phyloP scores from a whole-genome alignment of 1,140 invertebrate species.

The Saccostrea glomerata region DNA sequence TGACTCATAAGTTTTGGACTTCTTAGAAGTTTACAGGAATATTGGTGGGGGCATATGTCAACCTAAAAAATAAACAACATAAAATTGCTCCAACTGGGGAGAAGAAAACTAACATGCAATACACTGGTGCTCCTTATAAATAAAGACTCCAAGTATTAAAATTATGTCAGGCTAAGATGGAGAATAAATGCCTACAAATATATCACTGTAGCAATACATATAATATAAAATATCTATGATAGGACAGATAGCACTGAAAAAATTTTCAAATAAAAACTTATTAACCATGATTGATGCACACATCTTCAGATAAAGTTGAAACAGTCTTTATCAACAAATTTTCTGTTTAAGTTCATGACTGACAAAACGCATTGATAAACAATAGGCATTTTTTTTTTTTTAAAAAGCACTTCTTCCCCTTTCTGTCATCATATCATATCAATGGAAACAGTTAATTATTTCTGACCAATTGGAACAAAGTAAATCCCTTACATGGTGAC shows the following conservation, averaged over 20 bases:
- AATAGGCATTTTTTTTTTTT: too few relatives aligned
- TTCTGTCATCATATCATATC: not conserved
- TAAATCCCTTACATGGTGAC: slow-evolving; percentile 14
- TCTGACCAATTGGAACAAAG: not conserved
- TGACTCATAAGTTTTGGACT: not conserved
- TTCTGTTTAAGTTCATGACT: not conserved
- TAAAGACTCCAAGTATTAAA: too few relatives aligned
- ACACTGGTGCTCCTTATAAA: too few relatives aligned
- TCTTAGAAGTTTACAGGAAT: not conserved
- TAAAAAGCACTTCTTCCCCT: not conserved
- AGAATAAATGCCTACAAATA: too few relatives aligned
- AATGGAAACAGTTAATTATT: not conserved
- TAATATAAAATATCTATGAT: too few relatives aligned
- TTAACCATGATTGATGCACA: not conserved
- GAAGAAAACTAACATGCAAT: too few relatives aligned
- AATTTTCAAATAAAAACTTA: not conserved
- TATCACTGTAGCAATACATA: too few relatives aligned
- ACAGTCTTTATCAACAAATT: not conserved
- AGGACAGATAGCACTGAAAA: not conserved
- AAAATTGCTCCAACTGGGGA: too few relatives aligned
- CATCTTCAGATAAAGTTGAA: not conserved
- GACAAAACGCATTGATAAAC: not conserved
- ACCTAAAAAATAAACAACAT: too few relatives aligned
- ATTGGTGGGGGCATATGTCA: too few relatives aligned
- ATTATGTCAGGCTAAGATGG: too few relatives aligned